Evolutionary conservation across 1,140 invertebrate species (phyloP).

Genomic region (Planococcus citri): DNA sequence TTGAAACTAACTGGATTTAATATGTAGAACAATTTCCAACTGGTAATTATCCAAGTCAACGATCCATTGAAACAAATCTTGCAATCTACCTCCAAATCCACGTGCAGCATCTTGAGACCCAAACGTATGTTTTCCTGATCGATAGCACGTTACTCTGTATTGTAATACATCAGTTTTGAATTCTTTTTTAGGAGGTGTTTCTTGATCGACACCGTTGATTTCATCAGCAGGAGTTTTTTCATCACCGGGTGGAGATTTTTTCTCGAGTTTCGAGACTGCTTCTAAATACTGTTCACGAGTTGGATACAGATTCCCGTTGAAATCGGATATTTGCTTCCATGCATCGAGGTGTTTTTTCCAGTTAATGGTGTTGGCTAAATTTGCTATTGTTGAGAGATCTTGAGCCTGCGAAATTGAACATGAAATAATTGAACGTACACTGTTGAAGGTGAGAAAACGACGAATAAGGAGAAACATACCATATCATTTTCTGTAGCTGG

Average conservation of each 20-base stretch:
- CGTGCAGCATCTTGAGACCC: slow-evolving; percentile 40
- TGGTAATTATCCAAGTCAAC: slow-evolving; percentile 43
- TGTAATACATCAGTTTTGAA: slow-evolving; percentile 31
- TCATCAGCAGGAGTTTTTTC: not conserved
- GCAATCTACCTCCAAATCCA: slow-evolving; percentile 40
- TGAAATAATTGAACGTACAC: no score
- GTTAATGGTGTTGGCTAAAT: slow-evolving; percentile 34
- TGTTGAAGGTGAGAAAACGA: not conserved
- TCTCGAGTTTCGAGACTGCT: slow-evolving; percentile 17
- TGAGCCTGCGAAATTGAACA: no score
- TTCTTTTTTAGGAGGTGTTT: not conserved
- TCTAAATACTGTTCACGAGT: slow-evolving; percentile 23
- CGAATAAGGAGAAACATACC: not conserved
- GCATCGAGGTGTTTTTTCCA: slow-evolving; percentile 37
- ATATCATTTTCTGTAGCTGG: not conserved
- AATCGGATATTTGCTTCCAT: slow-evolving; percentile 37
- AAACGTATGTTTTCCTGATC: slow-evolving; percentile 41
- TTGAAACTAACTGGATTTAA: slow-evolving; percentile 32
- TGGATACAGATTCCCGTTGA: slow-evolving; percentile 34
- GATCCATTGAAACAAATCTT: slow-evolving; percentile 44
- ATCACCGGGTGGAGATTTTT: not conserved
- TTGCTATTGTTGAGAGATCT: slow-evolving; percentile 34
- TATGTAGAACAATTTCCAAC: slow-evolving; percentile 42
- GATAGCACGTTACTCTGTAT: slow-evolving; percentile 44
- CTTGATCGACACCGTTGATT: not conserved